These are phyloP conservation scores for Latheticus oryzae DNA, from an alignment of 2,888 invertebrate genomes.

Conservation along the genomic window DNA sequence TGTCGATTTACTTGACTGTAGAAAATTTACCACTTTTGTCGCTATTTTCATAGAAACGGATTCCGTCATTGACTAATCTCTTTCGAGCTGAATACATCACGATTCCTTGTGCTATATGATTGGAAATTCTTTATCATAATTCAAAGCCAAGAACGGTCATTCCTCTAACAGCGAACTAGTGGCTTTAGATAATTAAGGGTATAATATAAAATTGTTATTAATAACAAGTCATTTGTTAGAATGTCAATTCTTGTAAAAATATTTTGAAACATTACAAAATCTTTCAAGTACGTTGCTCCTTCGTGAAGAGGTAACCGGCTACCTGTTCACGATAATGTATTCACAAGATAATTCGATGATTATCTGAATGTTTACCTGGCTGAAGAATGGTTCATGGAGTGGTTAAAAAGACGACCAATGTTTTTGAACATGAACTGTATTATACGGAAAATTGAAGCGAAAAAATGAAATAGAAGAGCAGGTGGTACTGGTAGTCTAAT, in stretches of 20 bases:
- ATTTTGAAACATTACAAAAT: constrained; percentile 23
- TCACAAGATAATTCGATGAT: constrained; percentile 28
- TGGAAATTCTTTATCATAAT: constrained; percentile 19
- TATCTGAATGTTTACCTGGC: constrained; percentile 22
- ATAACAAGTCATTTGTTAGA: constrained; percentile 17
- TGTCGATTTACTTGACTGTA: constrained; percentile 4
- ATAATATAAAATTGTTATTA: constrained; percentile 17
- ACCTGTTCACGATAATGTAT: constrained; percentile 19
- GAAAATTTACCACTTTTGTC: constrained; percentile 25
- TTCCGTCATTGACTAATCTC: constrained; percentile 21
- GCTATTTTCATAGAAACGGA: constrained; percentile 22
- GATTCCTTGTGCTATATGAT: constrained; percentile 14
- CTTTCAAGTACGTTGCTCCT: constrained; percentile 19
- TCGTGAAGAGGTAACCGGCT: constrained; percentile 7
- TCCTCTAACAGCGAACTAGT: background rate
- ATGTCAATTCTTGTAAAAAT: constrained; percentile 23
- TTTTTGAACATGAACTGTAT: constrained; percentile 14
- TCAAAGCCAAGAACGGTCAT: constrained; percentile 15
- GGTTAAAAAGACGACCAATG: constrained; percentile 5
- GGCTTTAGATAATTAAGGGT: constrained; percentile 12
- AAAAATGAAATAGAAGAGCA: no score
- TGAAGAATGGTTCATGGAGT: background rate
- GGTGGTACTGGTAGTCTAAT: no score
- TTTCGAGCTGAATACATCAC: constrained; percentile 14
- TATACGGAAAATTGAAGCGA: no score